Evolutionary conservation across 1,140 invertebrate species (phyloP).

Genomic region (Tetragnatha versicolor): DNA sequence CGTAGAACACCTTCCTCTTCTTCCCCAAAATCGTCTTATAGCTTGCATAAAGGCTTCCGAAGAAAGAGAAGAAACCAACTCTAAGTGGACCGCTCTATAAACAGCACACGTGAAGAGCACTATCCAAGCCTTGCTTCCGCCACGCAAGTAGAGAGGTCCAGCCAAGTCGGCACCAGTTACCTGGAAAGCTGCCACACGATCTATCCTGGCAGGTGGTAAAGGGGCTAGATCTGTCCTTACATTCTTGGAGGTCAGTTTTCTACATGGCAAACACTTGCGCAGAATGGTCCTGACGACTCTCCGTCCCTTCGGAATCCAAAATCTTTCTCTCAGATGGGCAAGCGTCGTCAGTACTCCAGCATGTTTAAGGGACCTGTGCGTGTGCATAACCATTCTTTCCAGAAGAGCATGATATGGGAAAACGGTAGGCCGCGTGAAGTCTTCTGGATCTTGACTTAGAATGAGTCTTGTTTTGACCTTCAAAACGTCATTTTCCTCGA

Average conservation of each 20-base stretch:
- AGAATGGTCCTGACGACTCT: not conserved
- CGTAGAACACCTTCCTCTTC: slow-evolving; percentile 59
- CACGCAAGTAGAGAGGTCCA: slow-evolving; percentile 6
- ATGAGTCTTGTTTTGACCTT: slow-evolving; percentile 14
- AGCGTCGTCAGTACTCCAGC: not conserved
- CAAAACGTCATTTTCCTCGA: not conserved
- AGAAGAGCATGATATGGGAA: slow-evolving; percentile 6
- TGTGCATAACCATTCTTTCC: not conserved
- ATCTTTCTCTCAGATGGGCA: slow-evolving; percentile 3
- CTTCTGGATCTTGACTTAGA: not conserved
- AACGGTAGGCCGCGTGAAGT: slow-evolving; percentile 3
- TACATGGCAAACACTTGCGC: not conserved
- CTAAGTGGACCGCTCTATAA: slow-evolving; percentile 58
- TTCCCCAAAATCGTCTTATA: slow-evolving; percentile 62
- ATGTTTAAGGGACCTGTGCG: not conserved
- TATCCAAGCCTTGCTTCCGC: slow-evolving; percentile 27
- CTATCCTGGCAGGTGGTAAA: not conserved
- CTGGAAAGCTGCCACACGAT: slow-evolving; percentile 4
- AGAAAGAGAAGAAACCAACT: slow-evolving; percentile 61
- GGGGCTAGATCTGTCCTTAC: not conserved
- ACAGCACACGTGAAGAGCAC: slow-evolving; percentile 25
- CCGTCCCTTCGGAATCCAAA: slow-evolving; percentile 30
- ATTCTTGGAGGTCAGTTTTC: not conserved
- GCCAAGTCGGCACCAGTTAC: slow-evolving; percentile 24
- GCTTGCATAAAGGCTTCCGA: slow-evolving; percentile 62